phyloP scores from a whole-genome alignment of 2,113 vertebrate species.

The Nanorana parkeri region DNA sequence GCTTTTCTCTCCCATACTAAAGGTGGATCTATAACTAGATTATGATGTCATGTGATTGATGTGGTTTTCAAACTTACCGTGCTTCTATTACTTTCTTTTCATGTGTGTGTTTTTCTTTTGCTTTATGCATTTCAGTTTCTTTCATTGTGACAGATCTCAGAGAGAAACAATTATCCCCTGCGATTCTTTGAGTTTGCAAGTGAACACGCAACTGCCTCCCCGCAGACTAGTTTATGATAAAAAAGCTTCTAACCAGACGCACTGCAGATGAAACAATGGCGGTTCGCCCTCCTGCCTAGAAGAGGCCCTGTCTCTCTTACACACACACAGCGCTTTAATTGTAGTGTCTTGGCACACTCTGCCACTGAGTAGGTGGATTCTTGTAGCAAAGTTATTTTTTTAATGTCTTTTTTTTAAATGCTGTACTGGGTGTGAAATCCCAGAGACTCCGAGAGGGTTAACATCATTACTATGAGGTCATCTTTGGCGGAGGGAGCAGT shows the following conservation, averaged over 20 bases:
- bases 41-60: background rate
- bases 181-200: conserved; percentile 19
- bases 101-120: too few species aligned
- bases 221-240: conserved; percentile 9
- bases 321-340: too few species aligned
- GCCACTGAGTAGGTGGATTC: background rate
- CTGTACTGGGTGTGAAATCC: background rate
- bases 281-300: background rate
- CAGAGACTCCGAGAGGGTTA: background rate
- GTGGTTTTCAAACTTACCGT: background rate
- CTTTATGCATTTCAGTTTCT: background rate
- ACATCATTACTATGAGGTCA: too few species aligned
- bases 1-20: too few species aligned
- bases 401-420: background rate
- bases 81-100: too few species aligned
- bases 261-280: background rate
- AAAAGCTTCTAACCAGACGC: conserved; percentile 3
- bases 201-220: conserved; percentile 1
- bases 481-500: too few species aligned
- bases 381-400: background rate
- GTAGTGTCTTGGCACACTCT: background rate
- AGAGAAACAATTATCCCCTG: conserved; percentile 38
- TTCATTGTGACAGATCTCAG: background rate
- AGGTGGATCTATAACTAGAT: too few species aligned
- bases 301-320: background rate